These are phyloP conservation scores for Gobiocypris rarus DNA, from an alignment of 2,113 vertebrate genomes.

Conservation along the genomic window DNA sequence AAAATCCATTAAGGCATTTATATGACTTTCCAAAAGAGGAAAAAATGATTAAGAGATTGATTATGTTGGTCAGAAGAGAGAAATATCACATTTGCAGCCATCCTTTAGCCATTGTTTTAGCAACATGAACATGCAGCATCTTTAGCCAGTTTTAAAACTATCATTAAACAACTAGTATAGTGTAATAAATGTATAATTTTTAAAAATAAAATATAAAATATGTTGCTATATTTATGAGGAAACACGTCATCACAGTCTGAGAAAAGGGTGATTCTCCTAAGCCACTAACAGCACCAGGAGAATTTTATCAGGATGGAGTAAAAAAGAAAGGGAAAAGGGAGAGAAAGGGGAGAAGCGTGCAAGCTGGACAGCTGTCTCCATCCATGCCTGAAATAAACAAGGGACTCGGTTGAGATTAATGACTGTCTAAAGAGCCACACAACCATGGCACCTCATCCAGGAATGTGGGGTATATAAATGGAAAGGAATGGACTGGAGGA, in stretches of 20 bases:
- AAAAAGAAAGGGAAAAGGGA: slow-evolving; percentile 24
- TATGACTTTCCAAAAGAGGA: background rate
- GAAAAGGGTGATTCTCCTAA: slow-evolving; percentile 56
- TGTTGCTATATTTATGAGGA: background rate
- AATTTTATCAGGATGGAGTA: background rate
- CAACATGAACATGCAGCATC: background rate
- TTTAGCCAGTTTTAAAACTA: background rate
- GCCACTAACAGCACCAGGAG: slow-evolving; percentile 71
- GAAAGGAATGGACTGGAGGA: slow-evolving; percentile 75
- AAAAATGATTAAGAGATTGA: background rate
- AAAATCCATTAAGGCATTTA: too few relatives aligned
- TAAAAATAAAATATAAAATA: background rate
- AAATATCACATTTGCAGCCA: background rate
- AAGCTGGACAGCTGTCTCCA: slow-evolving; percentile 82
- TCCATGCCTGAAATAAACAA: slow-evolving; percentile 82
- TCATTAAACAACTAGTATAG: background rate
- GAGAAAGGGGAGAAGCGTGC: slow-evolving; percentile 46
- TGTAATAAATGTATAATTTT: background rate
- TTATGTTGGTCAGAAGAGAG: background rate
- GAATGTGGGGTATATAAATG: slow-evolving; percentile 85
- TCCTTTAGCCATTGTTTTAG: background rate
- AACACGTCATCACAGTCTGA: background rate
- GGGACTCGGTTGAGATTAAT: slow-evolving; percentile 85
- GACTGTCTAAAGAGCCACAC: slow-evolving; percentile 83
- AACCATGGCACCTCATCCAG: slow-evolving; percentile 79